Evolutionary conservation across 2,888 invertebrate genomes (phyloP), one percentile per base, ranked within the genome.

Genomic region (Chrysina gloriosa): DNA sequence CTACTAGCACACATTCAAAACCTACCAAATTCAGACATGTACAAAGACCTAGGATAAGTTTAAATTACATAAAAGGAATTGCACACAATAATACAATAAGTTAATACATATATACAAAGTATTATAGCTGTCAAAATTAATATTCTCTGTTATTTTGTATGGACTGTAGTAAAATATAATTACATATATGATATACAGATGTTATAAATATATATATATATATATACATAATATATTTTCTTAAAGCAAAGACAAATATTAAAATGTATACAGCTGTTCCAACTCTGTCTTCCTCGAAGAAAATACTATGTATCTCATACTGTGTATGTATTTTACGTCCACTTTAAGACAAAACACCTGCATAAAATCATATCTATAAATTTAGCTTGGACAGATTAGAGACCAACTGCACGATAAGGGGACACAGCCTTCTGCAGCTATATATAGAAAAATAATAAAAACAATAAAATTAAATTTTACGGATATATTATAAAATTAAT

Each of bases 81-180:
- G 58, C 58, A 61, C 58, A 61, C 58, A 58, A 25, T 48, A 48
- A 48, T n/a, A 25, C 11, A 48, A 50, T 58, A 61, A 61, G 25
- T 42, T 61, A 58, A 36, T n/a, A n/a, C n/a, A 27, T 61, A 61
- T 61, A 45, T 58, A 58, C 58, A 61, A 11, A 42, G 42, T 27
- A 61, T 61, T 25, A 61, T 61, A 61, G 58, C 58, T 61, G 58
- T 61, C 58, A 42, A 61, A 61, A 42, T 42, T 16, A 27, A 56
- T 21, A 36, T 27, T 7, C 7, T 29, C 29, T 29, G 5, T 29
- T 29, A n/a, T n/a, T n/a, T n/a, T n/a, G n/a, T n/a, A n/a, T n/a
- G n/a, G n/a, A n/a, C n/a, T n/a, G n/a, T n/a, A n/a, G n/a, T n/a
- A n/a, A n/a, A n/a, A n/a, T n/a, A n/a, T n/a, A n/a, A n/a, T n/a